phyloP scores from a whole-genome alignment of 2,888 invertebrate species.

The Sarcophaga caerulescens region DNA sequence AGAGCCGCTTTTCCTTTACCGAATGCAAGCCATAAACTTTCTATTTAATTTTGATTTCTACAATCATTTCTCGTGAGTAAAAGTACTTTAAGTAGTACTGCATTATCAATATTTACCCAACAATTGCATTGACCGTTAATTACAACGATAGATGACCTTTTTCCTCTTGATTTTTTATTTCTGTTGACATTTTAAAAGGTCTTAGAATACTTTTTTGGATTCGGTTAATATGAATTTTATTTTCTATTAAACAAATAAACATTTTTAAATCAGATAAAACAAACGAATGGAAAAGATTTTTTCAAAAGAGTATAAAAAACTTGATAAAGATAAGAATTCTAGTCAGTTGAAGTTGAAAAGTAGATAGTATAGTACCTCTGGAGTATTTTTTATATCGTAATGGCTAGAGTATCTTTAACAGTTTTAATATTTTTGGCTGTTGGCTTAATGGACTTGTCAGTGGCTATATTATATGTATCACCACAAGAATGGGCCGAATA shows the following conservation, averaged over 20 bases:
- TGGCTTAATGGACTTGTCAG: not conserved
- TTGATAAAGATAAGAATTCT: no score
- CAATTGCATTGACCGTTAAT: not conserved
- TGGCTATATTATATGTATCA: conserved; percentile 27
- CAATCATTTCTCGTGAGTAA: not conserved
- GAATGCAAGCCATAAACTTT: not conserved
- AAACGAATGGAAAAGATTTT: not conserved
- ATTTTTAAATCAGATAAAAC: not conserved
- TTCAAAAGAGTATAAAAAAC: conserved; percentile 40
- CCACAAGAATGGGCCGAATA: conserved; percentile 45
- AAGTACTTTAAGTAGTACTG: not conserved
- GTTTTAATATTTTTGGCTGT: not conserved
- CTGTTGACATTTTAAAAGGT: not conserved
- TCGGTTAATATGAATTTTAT: not conserved
- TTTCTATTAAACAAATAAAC: not conserved
- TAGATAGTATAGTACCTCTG: not conserved
- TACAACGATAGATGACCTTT: not conserved
- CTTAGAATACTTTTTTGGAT: not conserved
- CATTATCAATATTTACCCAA: not conserved
- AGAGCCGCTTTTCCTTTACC: not conserved
- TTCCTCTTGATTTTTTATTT: not conserved
- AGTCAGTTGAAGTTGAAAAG: conserved; percentile 7
- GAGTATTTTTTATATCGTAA: not conserved
- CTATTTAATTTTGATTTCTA: not conserved
- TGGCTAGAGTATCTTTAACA: not conserved